Evolutionary conservation across 2,888 invertebrate species (phyloP), one percentile per base, ranked within the genome.

Genomic region (Mayetiola destructor): DNA sequence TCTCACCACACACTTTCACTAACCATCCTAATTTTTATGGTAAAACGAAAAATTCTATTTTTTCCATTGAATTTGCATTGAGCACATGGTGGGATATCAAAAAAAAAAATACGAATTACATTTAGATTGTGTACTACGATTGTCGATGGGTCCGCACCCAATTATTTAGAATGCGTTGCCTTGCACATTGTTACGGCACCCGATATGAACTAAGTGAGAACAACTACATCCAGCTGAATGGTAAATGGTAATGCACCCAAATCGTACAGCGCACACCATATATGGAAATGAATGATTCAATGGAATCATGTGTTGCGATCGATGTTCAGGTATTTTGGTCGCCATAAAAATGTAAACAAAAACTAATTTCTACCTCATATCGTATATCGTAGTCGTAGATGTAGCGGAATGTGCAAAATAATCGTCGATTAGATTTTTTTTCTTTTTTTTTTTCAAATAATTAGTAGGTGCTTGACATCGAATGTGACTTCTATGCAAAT

Each of bases 381-480:
- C 27, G 27, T 40, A 20, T 27, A 48, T 27, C 16, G 27, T 48
- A 48, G 23, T 12, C n/a, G 48, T 16, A 27, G 27, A 14, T 14
- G 16, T 16, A 40, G 3, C 48, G 8, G 27, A n/a, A 48, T 48
- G 23, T 42, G 4, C 23, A 42, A 23, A 23, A 23, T 20, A 9
- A 42, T 2, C 9, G 16, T 39, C 20, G 5, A 48, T 27, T 27
- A 6, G 20, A 14, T 2, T 14, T 36, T 12, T 36, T 4, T 36
- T 12, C 36, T 12, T 36, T 48, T 48, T 6, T 27, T 23, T 6
- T 40, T 20, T 12, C 2, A 14, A n/a, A 48, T 48, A 48, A 48
- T 48, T 48, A 48, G 48, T 48, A 48, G 48, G 48, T 48, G 48
- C 48, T 48, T 48, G 48, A 48, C 48, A 48, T 16, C 27, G 48